Evolutionary conservation across 2,797 vertebrate genomes (phyloP).

Genomic region (Pangasius sanitwongsei): DNA sequence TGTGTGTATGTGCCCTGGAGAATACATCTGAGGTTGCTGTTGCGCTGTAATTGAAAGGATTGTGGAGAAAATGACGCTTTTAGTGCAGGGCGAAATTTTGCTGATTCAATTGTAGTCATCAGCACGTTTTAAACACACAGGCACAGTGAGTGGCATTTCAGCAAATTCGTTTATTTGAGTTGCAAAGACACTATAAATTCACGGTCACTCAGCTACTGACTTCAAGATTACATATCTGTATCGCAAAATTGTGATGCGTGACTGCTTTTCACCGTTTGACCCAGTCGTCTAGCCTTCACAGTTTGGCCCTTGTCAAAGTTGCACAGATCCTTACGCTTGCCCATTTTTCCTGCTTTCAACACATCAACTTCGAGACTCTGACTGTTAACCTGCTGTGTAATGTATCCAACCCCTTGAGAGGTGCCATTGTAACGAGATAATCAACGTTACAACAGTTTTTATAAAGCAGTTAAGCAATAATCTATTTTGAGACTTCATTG

Average conservation of each 20-base stretch:
- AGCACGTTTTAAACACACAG: conserved; percentile 10
- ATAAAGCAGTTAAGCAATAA: background rate
- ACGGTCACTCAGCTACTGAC: background rate
- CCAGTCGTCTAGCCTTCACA: no score
- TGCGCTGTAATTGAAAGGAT: conserved; percentile 73
- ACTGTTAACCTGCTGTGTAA: no score
- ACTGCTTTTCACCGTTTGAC: background rate
- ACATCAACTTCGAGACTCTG: no score
- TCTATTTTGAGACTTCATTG: background rate
- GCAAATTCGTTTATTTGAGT: background rate
- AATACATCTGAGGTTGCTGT: conserved; percentile 65
- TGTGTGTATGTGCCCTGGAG: conserved; percentile 56
- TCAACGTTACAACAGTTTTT: no score
- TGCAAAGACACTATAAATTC: background rate
- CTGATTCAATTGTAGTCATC: conserved; percentile 60
- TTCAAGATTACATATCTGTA: background rate
- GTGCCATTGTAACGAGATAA: no score
- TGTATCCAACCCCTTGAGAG: no score
- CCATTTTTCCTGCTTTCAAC: no score
- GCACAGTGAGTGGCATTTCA: background rate
- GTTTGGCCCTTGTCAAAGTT: no score
- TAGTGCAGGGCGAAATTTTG: conserved; percentile 32
- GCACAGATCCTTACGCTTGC: no score
- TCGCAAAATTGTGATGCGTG: background rate
- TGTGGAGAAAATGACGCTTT: conserved; percentile 54